Evolutionary conservation across 1,140 invertebrate species (phyloP).

Genomic region (Leptoteleia sp.): DNA sequence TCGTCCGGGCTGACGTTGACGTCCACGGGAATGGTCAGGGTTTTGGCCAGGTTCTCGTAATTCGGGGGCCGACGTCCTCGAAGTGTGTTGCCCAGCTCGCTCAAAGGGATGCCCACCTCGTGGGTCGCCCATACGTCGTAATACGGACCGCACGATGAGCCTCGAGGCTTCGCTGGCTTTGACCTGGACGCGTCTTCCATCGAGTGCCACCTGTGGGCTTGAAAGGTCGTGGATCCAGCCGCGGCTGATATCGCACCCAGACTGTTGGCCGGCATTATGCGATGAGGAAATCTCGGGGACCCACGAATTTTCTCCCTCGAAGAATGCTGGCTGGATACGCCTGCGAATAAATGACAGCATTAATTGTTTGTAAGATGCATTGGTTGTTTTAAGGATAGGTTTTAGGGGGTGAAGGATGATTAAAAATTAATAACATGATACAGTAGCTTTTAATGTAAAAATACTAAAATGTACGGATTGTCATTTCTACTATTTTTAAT

Average conservation of each 20-base stretch:
- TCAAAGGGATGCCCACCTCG: constrained; percentile 77
- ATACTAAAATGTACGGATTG: too few relatives aligned
- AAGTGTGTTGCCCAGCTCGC: constrained; percentile 70
- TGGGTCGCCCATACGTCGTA: constrained; percentile 79
- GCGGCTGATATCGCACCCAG: constrained; percentile 79
- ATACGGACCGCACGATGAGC: constrained; percentile 71
- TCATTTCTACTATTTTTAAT: too few relatives aligned
- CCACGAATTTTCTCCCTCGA: constrained; percentile 80
- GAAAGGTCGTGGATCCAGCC: constrained; percentile 31
- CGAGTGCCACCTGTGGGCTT: constrained; percentile 81
- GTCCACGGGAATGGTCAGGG: constrained; percentile 66
- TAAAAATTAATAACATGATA: too few relatives aligned
- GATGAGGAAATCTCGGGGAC: constrained; percentile 87
- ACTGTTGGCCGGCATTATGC: constrained; percentile 85
- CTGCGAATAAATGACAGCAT: constrained; percentile 51
- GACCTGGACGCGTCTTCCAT: constrained; percentile 83
- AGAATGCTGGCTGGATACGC: constrained; percentile 70
- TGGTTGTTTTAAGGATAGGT: too few relatives aligned
- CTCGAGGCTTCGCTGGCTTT: constrained; percentile 64
- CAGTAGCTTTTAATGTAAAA: too few relatives aligned
- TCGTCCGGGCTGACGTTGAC: constrained; percentile 67
- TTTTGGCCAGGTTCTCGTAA: constrained; percentile 39
- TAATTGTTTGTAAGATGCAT: too few relatives aligned
- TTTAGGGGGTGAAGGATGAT: too few relatives aligned
- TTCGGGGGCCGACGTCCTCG: constrained; percentile 66